Base-by-base conservation (phyloP, 2,888 invertebrate genomes). In the Nymphalis urticae region DNA sequence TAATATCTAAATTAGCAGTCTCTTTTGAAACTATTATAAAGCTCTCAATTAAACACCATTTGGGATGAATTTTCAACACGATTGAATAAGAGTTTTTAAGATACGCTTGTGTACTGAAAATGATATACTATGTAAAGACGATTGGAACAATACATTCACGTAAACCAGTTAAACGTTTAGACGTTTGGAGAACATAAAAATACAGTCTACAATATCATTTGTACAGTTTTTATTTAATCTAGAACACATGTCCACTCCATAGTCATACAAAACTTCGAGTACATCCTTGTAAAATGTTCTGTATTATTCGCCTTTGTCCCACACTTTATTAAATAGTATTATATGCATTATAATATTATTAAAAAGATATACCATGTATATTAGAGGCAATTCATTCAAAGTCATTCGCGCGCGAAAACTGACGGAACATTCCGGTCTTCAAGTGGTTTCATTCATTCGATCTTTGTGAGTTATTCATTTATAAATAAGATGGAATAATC, bases 391-490 rank as follows among this genome's bases (percentile, higher is more conserved):
- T 76, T 78, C 79, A 84, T 87, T 85, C 79, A 81, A 73, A 81
- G 75, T 80, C 89, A 83, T 80, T 85, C 87, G 85, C 85, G 90
- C 90, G 90, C 82, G 82, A 89, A 88, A 86, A 85, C 85, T 85
- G 83, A 79, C 85, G 83, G 82, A 83, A 83, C 88, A 84, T 90
- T 90, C 92, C 91, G 90, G 92, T 92, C 89, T 79, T 91, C 80
- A 82, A 92, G 91, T 87, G 90, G 85, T 76, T 76, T 72, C 76
- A 73, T 76, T 80, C 79, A 73, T 71, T 78, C 78, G 67, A 73
- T 76, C 76, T 75, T 69, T 72, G 72, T 66, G 59, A 64, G 62
- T 60, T 67, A 58, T 73, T 50, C 58, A 56, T 17, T 27, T 32
- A 17, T 17, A 32, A 56, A 32, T 8, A 32, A 32, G 65, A 59